Evolutionary conservation across 2,888 invertebrate genomes (phyloP).

Genomic region (Eristalinus sepulchralis): DNA sequence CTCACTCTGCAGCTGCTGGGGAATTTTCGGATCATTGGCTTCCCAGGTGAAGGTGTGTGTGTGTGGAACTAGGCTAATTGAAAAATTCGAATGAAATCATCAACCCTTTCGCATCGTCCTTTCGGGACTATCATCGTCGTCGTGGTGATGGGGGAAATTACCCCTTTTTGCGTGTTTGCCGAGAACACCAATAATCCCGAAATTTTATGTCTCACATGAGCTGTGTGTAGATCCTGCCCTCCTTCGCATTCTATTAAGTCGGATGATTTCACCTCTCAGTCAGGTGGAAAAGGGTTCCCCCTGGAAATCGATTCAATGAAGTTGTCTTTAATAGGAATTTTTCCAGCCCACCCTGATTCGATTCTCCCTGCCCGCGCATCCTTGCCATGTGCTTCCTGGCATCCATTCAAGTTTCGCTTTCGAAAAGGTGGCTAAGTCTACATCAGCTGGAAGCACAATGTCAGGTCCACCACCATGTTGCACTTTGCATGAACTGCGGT

Average conservation of each 20-base stretch:
- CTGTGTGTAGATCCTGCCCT: conserved; percentile 4
- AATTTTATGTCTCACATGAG: conserved; percentile 3
- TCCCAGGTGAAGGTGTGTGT: not conserved
- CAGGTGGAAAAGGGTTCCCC: conserved; percentile 34
- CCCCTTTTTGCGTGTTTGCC: not conserved
- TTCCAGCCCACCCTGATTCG: not conserved
- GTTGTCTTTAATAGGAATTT: not conserved
- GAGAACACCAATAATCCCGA: conserved; percentile 15
- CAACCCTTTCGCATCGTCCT: not conserved
- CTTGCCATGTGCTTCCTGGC: not conserved
- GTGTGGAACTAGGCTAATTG: conserved; percentile 41
- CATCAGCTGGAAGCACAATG: not conserved
- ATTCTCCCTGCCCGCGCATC: not conserved
- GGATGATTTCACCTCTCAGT: conserved; percentile 24
- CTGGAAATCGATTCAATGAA: not conserved
- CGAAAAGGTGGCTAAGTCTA: not conserved
- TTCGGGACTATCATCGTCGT: not conserved
- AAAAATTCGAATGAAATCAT: conserved; percentile 29
- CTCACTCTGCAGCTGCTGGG: not conserved
- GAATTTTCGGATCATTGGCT: not conserved
- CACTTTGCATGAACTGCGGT: not conserved
- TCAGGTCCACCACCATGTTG: not conserved
- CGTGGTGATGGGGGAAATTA: not conserved
- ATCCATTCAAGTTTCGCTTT: not conserved
- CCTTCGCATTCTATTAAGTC: conserved; percentile 14